phyloP scores from a whole-genome alignment of 2,797 vertebrate species.

The Odontamblyopus lacepedii region DNA sequence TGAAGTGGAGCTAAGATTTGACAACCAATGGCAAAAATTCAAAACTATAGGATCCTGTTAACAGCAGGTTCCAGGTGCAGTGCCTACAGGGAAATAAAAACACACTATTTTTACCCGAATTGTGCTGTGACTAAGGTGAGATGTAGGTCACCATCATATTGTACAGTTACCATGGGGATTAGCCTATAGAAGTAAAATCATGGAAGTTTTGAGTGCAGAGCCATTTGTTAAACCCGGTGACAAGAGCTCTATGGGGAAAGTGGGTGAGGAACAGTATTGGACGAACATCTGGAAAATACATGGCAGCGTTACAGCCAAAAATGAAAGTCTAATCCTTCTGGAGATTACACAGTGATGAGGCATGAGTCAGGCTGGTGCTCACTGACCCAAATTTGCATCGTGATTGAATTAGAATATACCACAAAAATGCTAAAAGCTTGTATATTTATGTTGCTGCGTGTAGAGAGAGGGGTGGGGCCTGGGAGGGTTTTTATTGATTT shows the following conservation, averaged over 20 bases:
- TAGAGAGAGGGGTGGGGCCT: too few species aligned
- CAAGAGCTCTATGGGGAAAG: background rate
- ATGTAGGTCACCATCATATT: constrained; percentile 6
- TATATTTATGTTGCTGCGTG: background rate
- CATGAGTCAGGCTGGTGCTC: constrained; percentile 41
- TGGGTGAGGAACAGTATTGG: constrained; percentile 19
- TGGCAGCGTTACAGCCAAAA: constrained; percentile 28
- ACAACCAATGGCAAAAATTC: background rate
- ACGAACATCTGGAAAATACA: constrained; percentile 14
- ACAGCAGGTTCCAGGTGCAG: background rate
- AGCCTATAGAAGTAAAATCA: background rate
- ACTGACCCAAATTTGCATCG: constrained; percentile 21
- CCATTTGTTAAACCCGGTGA: constrained; percentile 11
- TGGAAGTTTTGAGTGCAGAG: constrained; percentile 10
- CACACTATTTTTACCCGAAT: background rate
- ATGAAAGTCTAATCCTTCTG: constrained; percentile 33
- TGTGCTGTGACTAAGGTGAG: constrained; percentile 2
- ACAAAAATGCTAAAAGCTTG: background rate
- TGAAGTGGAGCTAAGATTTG: background rate
- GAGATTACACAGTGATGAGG: constrained; percentile 11
- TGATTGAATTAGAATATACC: constrained; percentile 20
- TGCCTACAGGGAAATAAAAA: constrained; percentile 10
- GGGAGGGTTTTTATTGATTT: too few species aligned
- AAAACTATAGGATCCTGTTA: background rate
- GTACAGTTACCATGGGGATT: background rate